These are phyloP conservation scores for Diaperis boleti DNA, from an alignment of 2,888 invertebrate genomes.

Conservation along the genomic window DNA sequence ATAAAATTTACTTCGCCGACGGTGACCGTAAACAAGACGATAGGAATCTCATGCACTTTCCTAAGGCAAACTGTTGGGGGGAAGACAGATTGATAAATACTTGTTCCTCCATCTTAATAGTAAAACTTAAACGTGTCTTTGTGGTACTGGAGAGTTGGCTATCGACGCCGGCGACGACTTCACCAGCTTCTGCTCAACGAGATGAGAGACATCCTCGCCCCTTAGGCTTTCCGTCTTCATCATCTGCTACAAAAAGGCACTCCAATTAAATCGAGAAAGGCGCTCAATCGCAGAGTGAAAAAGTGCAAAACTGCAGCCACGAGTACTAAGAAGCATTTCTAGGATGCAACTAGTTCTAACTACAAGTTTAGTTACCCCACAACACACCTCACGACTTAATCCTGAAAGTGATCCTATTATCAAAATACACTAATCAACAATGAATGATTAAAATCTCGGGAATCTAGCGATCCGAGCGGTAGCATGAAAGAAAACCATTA, in stretches of 20 bases:
- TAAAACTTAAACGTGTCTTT: conserved; percentile 54
- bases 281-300: background rate
- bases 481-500: conserved; percentile 60
- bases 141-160: conserved; percentile 58
- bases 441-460: conserved; percentile 66
- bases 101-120: conserved; percentile 35
- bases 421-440: conserved; percentile 59
- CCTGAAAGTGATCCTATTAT: conserved; percentile 35
- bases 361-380: conserved; percentile 48
- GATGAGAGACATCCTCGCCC: conserved; percentile 75
- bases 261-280: conserved; percentile 45
- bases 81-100: conserved; percentile 51
- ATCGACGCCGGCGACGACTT: conserved; percentile 59
- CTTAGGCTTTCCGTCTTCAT: conserved; percentile 73
- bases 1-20: conserved; percentile 20
- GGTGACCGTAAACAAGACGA: conserved; percentile 32
- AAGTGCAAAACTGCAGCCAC: conserved; percentile 31
- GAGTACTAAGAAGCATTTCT: conserved; percentile 19
- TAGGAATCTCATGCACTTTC: conserved; percentile 50
- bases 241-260: conserved; percentile 63
- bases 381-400: conserved; percentile 53
- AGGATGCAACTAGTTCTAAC: conserved; percentile 47
- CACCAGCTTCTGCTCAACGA: conserved; percentile 67
- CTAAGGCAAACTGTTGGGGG: conserved; percentile 56
- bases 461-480: conserved; percentile 57